Percentiles rank a stretch among this genome's conserved stretches.
Conservation (phyloP, 2,888 invertebrate species). For the Heliconius cydno region DNA sequence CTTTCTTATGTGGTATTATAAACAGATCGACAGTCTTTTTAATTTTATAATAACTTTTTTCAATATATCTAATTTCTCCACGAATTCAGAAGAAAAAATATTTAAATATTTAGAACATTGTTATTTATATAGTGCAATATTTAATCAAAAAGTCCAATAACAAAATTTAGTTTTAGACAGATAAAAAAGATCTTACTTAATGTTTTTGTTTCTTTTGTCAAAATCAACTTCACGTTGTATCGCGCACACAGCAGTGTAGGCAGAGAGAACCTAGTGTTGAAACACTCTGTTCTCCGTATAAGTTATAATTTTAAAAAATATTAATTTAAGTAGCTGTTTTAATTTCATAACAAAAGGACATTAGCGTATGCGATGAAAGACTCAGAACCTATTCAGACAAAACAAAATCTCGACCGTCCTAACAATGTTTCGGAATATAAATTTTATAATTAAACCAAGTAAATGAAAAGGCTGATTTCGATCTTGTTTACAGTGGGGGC, state of each 20-base stretch:
- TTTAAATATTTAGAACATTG: neutral
- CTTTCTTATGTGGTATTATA: neutral
- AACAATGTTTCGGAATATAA: conserved; percentile 11
- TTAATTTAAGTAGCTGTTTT: neutral
- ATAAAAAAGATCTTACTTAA: no score
- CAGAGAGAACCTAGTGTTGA: no score
- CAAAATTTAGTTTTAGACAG: no score
- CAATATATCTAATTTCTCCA: neutral
- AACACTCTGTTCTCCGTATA: no score
- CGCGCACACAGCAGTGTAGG: no score
- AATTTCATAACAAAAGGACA: neutral
- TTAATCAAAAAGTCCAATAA: no score
- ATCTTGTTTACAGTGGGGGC: conserved; percentile 44
- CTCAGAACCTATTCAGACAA: neutral
- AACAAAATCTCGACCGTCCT: neutral
- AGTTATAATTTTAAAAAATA: no score
- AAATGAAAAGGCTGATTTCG: conserved; percentile 46
- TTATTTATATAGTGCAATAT: no score
- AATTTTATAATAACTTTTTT: neutral
- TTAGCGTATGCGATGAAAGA: neutral
- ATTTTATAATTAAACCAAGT: conserved; percentile 33
- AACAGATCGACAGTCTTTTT: neutral
- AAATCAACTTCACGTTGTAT: no score
- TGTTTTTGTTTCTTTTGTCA: no score
- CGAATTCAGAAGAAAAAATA: neutral